Evolutionary conservation across 2,888 invertebrate genomes (phyloP).

Genomic region (Diarsia rubi): DNA sequence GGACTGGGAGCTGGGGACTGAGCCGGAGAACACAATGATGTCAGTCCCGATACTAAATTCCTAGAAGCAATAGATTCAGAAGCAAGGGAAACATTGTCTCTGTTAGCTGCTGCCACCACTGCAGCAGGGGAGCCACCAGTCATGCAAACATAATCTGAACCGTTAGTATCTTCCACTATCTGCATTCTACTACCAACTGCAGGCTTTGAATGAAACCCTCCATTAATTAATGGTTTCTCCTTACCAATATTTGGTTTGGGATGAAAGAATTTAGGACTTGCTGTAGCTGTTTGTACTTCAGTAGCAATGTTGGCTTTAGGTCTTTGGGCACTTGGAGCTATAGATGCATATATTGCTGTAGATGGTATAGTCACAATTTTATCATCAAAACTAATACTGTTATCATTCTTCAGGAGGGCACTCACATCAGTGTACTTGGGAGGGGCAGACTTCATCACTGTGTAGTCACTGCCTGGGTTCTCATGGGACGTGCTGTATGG

Average conservation of each 20-base stretch:
- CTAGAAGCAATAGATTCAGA: constrained; percentile 84
- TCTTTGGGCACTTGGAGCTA: constrained; percentile 89
- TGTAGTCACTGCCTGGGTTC: constrained; percentile 85
- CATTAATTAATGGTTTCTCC: constrained; percentile 83
- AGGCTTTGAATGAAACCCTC: constrained; percentile 79
- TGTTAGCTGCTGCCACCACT: constrained; percentile 85
- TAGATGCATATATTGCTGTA: constrained; percentile 89
- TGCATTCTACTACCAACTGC: constrained; percentile 83
- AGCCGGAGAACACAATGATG: constrained; percentile 88
- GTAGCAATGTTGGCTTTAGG: constrained; percentile 90
- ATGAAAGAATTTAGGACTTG: constrained; percentile 90
- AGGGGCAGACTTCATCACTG: constrained; percentile 88
- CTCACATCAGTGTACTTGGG: constrained; percentile 88
- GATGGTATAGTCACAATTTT: constrained; percentile 87
- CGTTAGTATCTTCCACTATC: constrained; percentile 93
- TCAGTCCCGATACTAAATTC: constrained; percentile 85
- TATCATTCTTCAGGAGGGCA: constrained; percentile 83
- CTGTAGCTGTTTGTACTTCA: constrained; percentile 89
- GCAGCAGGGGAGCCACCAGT: constrained; percentile 93
- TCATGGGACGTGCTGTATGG: constrained; percentile 81
- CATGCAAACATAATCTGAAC: constrained; percentile 96
- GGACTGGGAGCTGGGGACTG: constrained; percentile 92
- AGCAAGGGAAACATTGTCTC: constrained; percentile 83
- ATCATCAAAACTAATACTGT: constrained; percentile 83
- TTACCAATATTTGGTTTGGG: constrained; percentile 91